phyloP scores from a whole-genome alignment of 1,140 invertebrate species.

The Micrasema minimum region DNA sequence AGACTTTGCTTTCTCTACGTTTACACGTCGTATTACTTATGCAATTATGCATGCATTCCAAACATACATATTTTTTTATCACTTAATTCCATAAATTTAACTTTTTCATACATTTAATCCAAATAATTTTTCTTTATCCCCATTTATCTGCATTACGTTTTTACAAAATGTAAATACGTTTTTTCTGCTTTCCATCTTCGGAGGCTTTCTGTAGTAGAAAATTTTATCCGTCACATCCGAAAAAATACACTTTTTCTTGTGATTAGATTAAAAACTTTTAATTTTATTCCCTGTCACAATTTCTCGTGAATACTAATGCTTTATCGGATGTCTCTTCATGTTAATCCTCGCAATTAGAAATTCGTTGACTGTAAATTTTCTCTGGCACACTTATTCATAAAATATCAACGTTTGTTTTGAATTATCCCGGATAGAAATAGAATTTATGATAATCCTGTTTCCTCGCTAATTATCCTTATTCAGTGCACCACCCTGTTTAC shows the following conservation, averaged over 20 bases:
- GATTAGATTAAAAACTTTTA: conserved; percentile 49
- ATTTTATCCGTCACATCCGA: conserved; percentile 31
- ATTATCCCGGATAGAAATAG: conserved; percentile 25
- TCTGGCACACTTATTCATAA: conserved; percentile 31
- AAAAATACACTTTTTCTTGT: conserved; percentile 25
- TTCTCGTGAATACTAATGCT: conserved; percentile 44
- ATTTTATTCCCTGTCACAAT: conserved; percentile 47
- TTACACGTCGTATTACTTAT: too few species aligned
- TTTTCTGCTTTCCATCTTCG: not conserved
- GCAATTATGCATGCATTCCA: too few species aligned
- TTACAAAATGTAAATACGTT: conserved; percentile 7
- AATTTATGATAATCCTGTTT: conserved; percentile 45
- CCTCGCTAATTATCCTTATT: conserved; percentile 43
- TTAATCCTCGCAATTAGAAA: conserved; percentile 35
- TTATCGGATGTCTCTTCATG: conserved; percentile 26
- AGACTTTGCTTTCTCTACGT: too few species aligned
- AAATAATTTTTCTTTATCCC: too few species aligned
- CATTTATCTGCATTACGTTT: not conserved
- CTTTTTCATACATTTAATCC: too few species aligned
- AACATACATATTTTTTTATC: too few species aligned
- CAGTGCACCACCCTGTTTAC: conserved; percentile 21
- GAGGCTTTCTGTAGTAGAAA: conserved; percentile 5
- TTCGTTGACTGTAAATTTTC: conserved; percentile 24
- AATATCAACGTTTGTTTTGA: conserved; percentile 41
- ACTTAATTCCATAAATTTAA: too few species aligned